Evolutionary conservation across 2,113 vertebrate species (phyloP), one percentile per base, ranked within the genome.

Genomic region (Eublepharis macularius): DNA sequence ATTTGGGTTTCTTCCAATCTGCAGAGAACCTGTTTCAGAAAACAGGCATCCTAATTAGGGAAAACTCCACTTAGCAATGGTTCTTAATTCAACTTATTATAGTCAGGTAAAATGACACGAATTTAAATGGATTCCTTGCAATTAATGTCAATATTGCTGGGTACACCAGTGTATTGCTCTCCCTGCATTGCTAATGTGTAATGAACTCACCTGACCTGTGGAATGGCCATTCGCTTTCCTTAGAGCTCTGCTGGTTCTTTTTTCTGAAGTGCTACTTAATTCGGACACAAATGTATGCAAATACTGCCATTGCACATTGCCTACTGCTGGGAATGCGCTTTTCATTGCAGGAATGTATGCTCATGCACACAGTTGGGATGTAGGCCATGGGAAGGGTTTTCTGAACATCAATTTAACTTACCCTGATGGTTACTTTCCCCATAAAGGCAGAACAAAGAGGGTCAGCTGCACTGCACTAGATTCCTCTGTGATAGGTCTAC

Each of bases 21-120:
- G 91, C 83, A 90, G 92, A 93, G 95, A 86, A 92, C 92, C 93
- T 95, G 84, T 88, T 92, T 94, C 94, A 90, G 93, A 91, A 24
- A 78, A 68, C 91, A 95, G 89, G 85, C 92, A 92, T 93, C 89
- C 85, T 91, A 90, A 88, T 90, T 51, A 47, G 81, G 88, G 79
- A 88, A 88, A 86, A 76, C 65, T 57, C 36, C 72, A 1, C 6
- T 24, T 57, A 8, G 41, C n/a, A 60, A 73, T 0, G 1, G 88
- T 90, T 88, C 81, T 93, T 85, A 87, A 36, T 17, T 85, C 83
- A 81, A 89, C 76, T 70, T 88, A 49, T 68, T 1, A 86, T 57
- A 81, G 72, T 89, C 85, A 92, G 80, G 70, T 68, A 80, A 81
- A 84, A 32, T 51, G 87, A 43, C 57, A 34, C 6, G 83, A 54